Conservation (phyloP, 2,888 invertebrate species). For the Eumerus sabulonum region DNA sequence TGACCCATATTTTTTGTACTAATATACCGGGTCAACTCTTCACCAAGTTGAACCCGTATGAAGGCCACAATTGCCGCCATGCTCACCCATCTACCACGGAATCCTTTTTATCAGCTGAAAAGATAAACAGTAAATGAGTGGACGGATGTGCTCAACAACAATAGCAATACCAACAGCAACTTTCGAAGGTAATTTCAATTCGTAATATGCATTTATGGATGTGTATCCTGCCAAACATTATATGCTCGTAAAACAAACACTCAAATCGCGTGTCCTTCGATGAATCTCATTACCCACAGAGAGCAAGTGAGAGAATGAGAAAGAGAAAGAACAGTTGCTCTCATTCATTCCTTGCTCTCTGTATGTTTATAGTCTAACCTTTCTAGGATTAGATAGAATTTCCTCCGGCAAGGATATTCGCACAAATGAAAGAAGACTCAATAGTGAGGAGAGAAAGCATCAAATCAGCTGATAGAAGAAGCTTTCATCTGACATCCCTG, state of each 20-base stretch:
- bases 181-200: constrained; percentile 30
- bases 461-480: constrained; percentile 60
- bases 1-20: constrained; percentile 50
- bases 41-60: constrained; percentile 23
- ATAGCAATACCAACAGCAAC: too few relatives aligned
- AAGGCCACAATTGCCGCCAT: constrained; percentile 47
- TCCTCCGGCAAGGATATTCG: background rate
- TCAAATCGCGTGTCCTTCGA: constrained; percentile 39
- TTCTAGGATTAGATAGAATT: background rate
- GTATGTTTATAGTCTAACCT: constrained; percentile 8
- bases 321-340: too few relatives aligned
- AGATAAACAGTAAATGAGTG: background rate
- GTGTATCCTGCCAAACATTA: constrained; percentile 26
- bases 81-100: constrained; percentile 6
- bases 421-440: background rate
- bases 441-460: constrained; percentile 11
- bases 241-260: constrained; percentile 26
- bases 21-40: constrained; percentile 45
- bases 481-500: constrained; percentile 34
- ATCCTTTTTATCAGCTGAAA: constrained; percentile 20
- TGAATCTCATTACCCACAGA: constrained; percentile 28
- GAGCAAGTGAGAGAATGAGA: too few relatives aligned
- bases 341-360: background rate
- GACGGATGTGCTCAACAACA: too few relatives aligned
- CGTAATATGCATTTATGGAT: too few relatives aligned